These are phyloP conservation scores for Danio choprae DNA, from an alignment of 2,797 vertebrate genomes.

Conservation along the genomic window DNA sequence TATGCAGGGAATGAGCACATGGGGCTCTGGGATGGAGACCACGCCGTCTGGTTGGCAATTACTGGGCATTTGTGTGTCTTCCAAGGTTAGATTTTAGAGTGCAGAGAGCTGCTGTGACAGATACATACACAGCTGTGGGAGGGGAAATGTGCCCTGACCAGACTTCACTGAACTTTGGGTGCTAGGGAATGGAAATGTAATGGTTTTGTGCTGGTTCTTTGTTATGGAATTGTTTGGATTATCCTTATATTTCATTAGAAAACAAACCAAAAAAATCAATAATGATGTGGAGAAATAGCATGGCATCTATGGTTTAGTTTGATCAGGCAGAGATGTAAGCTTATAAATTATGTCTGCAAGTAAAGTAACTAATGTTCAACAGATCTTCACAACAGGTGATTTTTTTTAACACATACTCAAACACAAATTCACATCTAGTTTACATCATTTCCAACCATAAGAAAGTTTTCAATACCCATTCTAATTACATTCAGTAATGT, in stretches of 20 bases:
- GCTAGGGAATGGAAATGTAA: conserved; percentile 31
- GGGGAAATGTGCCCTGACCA: conserved; percentile 24
- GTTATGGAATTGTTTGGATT: background rate
- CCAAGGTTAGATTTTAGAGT: conserved; percentile 52
- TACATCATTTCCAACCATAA: background rate
- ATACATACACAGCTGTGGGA: conserved; percentile 49
- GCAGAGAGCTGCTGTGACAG: conserved; percentile 43
- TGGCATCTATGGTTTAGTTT: conserved; percentile 25
- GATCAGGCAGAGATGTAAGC: conserved; percentile 13
- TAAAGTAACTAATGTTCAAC: conserved; percentile 19
- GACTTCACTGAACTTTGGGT: conserved; percentile 18
- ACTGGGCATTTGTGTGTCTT: conserved; percentile 57
- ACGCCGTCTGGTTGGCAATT: conserved; percentile 57
- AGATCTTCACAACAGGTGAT: too few species aligned
- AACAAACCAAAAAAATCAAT: background rate
- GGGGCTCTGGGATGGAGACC: conserved; percentile 36
- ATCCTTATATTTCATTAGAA: conserved; percentile 11
- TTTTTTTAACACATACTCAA: background rate
- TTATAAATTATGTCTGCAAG: background rate
- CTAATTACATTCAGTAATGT: background rate
- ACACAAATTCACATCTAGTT: background rate
- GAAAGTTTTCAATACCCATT: background rate
- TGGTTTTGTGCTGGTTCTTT: conserved; percentile 18
- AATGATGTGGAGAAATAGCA: background rate
- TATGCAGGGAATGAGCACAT: conserved; percentile 51